Percentiles rank a stretch among this genome's conserved stretches.
These are phyloP conservation scores for Patiria pectinifera DNA, from an alignment of 53 echinoderm and acorn worm species.

Conservation along the genomic window DNA sequence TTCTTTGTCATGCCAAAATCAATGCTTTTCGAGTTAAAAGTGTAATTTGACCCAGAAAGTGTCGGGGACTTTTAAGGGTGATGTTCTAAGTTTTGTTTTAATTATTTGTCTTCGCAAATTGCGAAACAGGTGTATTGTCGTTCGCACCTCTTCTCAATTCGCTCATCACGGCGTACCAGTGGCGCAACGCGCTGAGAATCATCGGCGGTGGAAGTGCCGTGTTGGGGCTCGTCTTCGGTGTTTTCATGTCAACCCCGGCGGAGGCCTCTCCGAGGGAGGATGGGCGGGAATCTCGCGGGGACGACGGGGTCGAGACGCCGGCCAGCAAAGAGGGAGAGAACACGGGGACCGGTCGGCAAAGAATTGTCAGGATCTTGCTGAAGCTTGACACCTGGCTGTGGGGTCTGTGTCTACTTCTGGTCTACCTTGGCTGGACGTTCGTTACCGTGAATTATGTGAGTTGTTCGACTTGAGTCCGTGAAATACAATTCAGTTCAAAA, in stretches of 20 bases:
- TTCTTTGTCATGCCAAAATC: too few species aligned
- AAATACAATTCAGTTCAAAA: too few species aligned
- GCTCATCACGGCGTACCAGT: slow-evolving; percentile 66
- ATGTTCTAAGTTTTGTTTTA: neutral
- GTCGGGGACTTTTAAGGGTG: neutral
- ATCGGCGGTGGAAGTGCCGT: slow-evolving; percentile 70
- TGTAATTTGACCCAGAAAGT: too few species aligned
- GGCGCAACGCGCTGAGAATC: slow-evolving; percentile 79
- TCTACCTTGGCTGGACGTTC: neutral
- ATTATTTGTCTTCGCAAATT: neutral
- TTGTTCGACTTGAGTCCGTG: neutral
- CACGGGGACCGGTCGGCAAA: too few species aligned
- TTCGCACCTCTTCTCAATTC: slow-evolving; percentile 69
- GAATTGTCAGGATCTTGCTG: neutral
- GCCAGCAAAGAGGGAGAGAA: neutral
- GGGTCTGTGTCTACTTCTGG: neutral
- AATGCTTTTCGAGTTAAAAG: too few species aligned
- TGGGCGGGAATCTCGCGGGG: neutral
- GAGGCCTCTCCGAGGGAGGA: neutral
- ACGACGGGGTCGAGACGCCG: neutral
- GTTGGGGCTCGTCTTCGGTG: neutral
- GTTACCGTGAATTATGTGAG: slow-evolving; percentile 3
- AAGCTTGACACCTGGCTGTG: slow-evolving; percentile 10
- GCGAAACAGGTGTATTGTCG: slow-evolving; percentile 72
- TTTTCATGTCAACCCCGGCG: neutral